A percentile compares a stretch with the other conserved stretches of the same genome.
Evolutionary conservation across 2,797 vertebrate genomes (phyloP).

Genomic region (Intellagama lesueurii): DNA sequence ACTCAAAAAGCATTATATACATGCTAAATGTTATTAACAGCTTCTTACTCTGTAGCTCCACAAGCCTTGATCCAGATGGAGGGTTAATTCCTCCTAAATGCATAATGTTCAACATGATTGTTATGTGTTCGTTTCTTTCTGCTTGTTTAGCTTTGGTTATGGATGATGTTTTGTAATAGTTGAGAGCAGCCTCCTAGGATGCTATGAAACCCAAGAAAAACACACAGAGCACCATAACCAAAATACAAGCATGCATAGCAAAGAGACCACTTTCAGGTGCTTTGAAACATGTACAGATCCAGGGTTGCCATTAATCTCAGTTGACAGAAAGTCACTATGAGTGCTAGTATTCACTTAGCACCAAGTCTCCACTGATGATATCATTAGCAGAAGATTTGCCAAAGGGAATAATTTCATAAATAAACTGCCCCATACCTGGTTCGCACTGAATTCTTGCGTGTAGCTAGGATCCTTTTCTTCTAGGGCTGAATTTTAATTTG

Average conservation of each 20-base stretch:
- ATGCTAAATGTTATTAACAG: conserved; percentile 4
- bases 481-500: not conserved
- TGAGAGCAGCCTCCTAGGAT: conserved; percentile 65
- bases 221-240: conserved; percentile 56
- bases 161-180: conserved; percentile 71
- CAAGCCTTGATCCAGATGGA: conserved; percentile 70
- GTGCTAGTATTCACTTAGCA: conserved; percentile 12
- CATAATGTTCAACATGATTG: conserved; percentile 40
- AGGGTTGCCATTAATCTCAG: conserved; percentile 38
- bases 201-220: conserved; percentile 68
- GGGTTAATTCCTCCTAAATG: conserved; percentile 56
- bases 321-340: not conserved
- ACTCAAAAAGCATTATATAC: not conserved
- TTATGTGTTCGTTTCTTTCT: conserved; percentile 57
- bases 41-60: conserved; percentile 49
- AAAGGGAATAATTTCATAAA: not conserved
- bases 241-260: conserved; percentile 49
- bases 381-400: not conserved
- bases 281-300: conserved; percentile 25
- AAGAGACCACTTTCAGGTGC: conserved; percentile 49
- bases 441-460: not conserved
- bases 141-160: conserved; percentile 62
- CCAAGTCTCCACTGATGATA: not conserved
- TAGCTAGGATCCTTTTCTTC: not conserved
- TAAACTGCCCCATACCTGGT: not conserved